phyloP scores from a whole-genome alignment of 2,888 invertebrate genomes.

The Brenthis hecate region DNA sequence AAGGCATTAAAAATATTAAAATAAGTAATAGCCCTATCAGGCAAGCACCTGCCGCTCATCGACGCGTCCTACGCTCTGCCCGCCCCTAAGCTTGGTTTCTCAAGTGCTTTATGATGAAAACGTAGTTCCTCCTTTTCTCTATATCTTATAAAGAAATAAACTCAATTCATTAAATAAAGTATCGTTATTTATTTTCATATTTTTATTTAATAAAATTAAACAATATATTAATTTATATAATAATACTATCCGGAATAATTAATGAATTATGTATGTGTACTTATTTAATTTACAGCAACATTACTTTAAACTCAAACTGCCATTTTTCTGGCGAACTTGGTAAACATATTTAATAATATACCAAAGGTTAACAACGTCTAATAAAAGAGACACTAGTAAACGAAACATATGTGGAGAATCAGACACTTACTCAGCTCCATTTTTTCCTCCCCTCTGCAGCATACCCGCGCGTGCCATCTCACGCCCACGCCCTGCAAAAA shows the following conservation, averaged over 20 bases:
- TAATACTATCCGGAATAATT: no score
- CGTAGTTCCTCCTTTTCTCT: slow-evolving; percentile 7
- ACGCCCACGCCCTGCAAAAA: slow-evolving; percentile 82
- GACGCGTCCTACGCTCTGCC: slow-evolving; percentile 43
- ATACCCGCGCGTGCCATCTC: slow-evolving; percentile 90
- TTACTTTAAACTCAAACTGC: no score
- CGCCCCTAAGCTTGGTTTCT: slow-evolving; percentile 21
- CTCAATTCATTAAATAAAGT: no score
- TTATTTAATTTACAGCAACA: no score
- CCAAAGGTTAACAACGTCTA: neutral
- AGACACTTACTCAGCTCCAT: slow-evolving; percentile 87
- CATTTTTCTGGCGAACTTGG: no score
- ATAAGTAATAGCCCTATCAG: slow-evolving; percentile 76
- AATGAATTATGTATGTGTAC: no score
- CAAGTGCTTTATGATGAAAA: slow-evolving; percentile 37
- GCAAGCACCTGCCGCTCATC: slow-evolving; percentile 68
- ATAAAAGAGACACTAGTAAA: neutral
- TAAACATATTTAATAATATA: neutral
- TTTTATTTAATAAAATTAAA: no score
- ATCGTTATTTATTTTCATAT: no score
- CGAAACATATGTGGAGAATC: slow-evolving; percentile 24
- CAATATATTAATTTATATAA: no score
- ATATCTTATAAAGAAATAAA: no score
- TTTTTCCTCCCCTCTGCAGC: slow-evolving; percentile 88
- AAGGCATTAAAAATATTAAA: slow-evolving; percentile 75